Evolutionary conservation across 1,140 invertebrate genomes (phyloP), one percentile per base, ranked within the genome.

Genomic region (Pseudomyrmex cubaensis): DNA sequence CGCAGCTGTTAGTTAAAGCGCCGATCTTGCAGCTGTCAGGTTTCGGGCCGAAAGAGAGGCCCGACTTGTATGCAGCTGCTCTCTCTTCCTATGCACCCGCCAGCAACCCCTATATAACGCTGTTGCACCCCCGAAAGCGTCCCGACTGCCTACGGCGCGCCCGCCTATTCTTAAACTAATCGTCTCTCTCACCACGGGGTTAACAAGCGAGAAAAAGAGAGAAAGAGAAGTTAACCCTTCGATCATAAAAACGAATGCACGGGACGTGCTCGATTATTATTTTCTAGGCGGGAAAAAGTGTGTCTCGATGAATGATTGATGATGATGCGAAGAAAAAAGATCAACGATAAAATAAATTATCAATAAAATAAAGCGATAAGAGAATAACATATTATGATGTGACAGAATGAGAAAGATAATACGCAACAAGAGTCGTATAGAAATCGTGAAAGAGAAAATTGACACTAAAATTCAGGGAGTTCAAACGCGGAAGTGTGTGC

Each of bases 1-100:
- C 85, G 92, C 92, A 92, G 92, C 92, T 92, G 92, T 92, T 92
- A 86, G 91, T 92, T 92, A 92, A 92, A 92, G 92, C 90, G 89
- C 92, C 91, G 88, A 91, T 85, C 86, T 86, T 78, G 92, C 92
- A 92, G 92, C 92, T 91, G 91, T 90, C 90, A 83, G 85, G 87
- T 83, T 82, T 87, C 89, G 85, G 77, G 84, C 88, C 90, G 86
- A 35, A 35, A 83, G 50, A 56, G 52, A 64, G 48, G 35, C 54
- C 72, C 70, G 63, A 61, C 62, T 46, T 54, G 4, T 5, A 54
- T 92, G 92, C 92, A 92, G 92, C 92, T 92, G 92, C 46, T 35
- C 59, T 52, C 22, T 44, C 25, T 22, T 48, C 20, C 1, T n/a
- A 52, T 44, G 20, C 64, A 82, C 77, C 67, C 85, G 64, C 82